Percentiles rank a stretch among this genome's conserved stretches.
Evolutionary conservation across 2,888 invertebrate genomes (phyloP).

Genomic region (Molorchus minor): DNA sequence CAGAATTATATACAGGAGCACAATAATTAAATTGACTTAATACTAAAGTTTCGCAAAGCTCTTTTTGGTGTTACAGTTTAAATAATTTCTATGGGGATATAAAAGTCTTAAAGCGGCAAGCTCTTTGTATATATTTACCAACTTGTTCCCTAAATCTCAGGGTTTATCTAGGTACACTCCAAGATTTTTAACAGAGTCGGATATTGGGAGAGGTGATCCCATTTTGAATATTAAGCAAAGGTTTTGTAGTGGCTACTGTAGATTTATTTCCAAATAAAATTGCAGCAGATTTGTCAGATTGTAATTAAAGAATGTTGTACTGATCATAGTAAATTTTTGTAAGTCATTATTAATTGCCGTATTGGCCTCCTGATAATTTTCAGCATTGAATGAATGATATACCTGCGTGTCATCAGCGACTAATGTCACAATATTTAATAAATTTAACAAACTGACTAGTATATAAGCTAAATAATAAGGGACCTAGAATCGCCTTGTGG

Average conservation of each 20-base stretch:
- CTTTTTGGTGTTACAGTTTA: not conserved
- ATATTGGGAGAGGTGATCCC: not conserved
- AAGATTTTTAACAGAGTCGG: not conserved
- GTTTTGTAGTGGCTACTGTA: not conserved
- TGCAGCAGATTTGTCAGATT: conserved; percentile 7
- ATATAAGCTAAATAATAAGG: not conserved
- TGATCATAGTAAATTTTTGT: conserved; percentile 1
- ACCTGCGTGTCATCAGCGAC: conserved; percentile 22
- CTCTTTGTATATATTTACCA: not conserved
- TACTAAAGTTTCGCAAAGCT: not conserved
- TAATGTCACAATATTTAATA: conserved; percentile 1
- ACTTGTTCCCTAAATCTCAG: not conserved
- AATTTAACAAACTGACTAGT: conserved; percentile 20
- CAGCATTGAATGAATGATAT: conserved; percentile 12
- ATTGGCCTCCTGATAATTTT: not conserved
- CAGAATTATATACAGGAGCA: not conserved
- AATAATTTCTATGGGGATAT: not conserved
- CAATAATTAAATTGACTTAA: not conserved
- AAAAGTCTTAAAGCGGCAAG: not conserved
- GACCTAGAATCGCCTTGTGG: conserved; percentile 20
- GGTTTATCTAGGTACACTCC: not conserved
- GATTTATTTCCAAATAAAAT: conserved; percentile 14
- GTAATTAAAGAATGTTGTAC: conserved; percentile 8
- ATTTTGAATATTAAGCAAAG: not conserved
- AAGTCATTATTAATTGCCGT: conserved; percentile 14